Evolutionary conservation across 2,113 vertebrate species (phyloP).

Genomic region (Psilopogon haemacephalus): DNA sequence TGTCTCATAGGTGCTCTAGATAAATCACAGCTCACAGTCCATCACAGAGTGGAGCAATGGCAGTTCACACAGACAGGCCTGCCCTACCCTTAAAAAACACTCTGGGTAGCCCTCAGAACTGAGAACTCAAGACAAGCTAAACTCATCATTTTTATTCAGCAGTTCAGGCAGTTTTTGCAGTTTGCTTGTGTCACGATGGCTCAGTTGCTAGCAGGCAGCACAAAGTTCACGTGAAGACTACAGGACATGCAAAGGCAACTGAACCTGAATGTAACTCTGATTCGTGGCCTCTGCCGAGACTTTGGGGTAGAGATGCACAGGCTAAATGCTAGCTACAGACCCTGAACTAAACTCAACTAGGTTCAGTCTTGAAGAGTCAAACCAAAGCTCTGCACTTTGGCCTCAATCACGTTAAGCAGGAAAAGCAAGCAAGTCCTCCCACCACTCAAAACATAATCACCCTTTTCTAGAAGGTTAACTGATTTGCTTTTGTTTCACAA

Average conservation of each 20-base stretch:
- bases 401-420: background rate
- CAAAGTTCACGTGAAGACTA: background rate
- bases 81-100: background rate
- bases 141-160: background rate
- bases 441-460: background rate
- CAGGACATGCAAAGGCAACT: background rate
- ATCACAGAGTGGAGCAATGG: background rate
- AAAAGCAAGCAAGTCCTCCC: background rate
- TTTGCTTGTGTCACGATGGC: background rate
- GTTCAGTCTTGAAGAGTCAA: background rate
- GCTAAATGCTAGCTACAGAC: background rate
- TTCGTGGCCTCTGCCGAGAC: background rate
- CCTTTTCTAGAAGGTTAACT: background rate
- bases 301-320: background rate
- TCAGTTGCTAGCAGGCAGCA: background rate
- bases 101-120: background rate
- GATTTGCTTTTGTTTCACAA: slow-evolving; percentile 20
- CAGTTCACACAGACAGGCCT: background rate
- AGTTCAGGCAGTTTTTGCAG: background rate
- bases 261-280: background rate
- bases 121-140: background rate
- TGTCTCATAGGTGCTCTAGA: background rate
- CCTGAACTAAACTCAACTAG: background rate
- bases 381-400: background rate
- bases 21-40: background rate